A percentile compares a stretch with the other conserved stretches of the same genome.
phyloP scores from a whole-genome alignment of 2,113 vertebrate genomes.

The Scomber japonicus region DNA sequence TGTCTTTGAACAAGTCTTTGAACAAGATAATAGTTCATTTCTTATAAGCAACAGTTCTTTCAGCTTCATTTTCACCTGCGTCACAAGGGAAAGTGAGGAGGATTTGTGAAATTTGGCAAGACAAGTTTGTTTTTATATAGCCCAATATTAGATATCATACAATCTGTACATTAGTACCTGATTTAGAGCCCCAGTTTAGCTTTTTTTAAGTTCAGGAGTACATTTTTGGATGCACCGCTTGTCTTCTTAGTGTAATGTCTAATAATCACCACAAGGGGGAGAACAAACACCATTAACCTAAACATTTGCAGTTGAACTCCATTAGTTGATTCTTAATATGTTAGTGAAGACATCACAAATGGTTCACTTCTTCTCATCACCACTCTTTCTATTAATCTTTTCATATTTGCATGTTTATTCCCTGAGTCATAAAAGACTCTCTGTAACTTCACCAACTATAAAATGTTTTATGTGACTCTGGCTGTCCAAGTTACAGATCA shows the following conservation, averaged over 20 bases:
- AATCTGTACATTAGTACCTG: too few species aligned
- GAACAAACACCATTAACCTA: slow-evolving; percentile 26
- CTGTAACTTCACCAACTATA: not conserved
- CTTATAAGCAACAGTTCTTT: too few species aligned
- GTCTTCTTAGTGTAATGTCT: slow-evolving; percentile 50
- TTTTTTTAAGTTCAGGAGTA: too few species aligned
- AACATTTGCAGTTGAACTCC: not conserved
- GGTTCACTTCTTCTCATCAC: too few species aligned
- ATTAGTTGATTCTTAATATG: not conserved
- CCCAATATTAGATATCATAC: too few species aligned
- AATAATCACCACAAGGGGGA: slow-evolving; percentile 59
- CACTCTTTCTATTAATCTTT: not conserved
- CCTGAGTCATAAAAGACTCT: not conserved
- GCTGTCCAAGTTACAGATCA: slow-evolving; percentile 13
- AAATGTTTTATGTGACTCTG: slow-evolving; percentile 27
- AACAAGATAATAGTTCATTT: too few species aligned
- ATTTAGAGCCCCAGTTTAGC: too few species aligned
- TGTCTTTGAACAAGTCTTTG: too few species aligned
- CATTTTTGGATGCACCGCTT: not conserved
- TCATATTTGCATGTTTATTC: not conserved
- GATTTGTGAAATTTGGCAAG: too few species aligned
- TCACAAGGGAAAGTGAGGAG: too few species aligned
- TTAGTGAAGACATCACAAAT: not conserved
- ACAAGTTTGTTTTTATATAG: too few species aligned
- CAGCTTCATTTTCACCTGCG: too few species aligned